These are phyloP conservation scores for Agrenia bidenticulata DNA, from an alignment of 2,888 invertebrate species.

Conservation along the genomic window DNA sequence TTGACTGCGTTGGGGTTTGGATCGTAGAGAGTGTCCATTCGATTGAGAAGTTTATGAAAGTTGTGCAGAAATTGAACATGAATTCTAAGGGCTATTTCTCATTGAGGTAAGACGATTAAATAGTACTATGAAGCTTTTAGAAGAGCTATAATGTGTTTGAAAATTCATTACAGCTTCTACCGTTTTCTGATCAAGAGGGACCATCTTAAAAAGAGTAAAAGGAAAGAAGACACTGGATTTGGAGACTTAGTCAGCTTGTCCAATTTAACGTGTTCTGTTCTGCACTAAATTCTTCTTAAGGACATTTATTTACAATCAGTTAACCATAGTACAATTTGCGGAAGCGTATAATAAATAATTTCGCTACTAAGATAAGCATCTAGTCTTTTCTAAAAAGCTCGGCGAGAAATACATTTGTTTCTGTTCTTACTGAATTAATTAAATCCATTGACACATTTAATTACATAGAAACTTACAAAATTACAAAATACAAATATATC, in stretches of 20 bases:
- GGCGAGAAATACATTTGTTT: too few species aligned
- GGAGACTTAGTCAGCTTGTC: conserved; percentile 26
- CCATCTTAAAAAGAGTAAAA: conserved; percentile 13
- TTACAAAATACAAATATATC: too few species aligned
- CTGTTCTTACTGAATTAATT: too few species aligned
- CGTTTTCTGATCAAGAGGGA: conserved; percentile 20
- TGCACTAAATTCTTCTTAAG: conserved; percentile 28
- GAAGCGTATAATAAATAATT: too few species aligned
- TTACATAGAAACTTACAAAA: too few species aligned
- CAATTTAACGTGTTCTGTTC: conserved; percentile 25
- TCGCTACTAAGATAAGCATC: too few species aligned
- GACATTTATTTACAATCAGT: too few species aligned
- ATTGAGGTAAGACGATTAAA: too few species aligned
- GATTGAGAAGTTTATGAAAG: conserved; percentile 33
- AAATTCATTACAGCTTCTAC: conserved; percentile 31
- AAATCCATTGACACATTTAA: too few species aligned
- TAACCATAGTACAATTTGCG: too few species aligned
- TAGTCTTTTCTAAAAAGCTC: too few species aligned
- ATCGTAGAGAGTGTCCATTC: conserved; percentile 30
- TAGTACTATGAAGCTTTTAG: too few species aligned
- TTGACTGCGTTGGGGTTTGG: conserved; percentile 46
- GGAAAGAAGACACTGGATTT: conserved; percentile 23
- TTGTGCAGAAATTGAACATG: conserved; percentile 26
- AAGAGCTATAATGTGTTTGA: conserved; percentile 9
- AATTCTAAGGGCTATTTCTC: conserved; percentile 38